Conservation (phyloP, 2,888 invertebrate genomes). For the Drosophila multiciliata region DNA sequence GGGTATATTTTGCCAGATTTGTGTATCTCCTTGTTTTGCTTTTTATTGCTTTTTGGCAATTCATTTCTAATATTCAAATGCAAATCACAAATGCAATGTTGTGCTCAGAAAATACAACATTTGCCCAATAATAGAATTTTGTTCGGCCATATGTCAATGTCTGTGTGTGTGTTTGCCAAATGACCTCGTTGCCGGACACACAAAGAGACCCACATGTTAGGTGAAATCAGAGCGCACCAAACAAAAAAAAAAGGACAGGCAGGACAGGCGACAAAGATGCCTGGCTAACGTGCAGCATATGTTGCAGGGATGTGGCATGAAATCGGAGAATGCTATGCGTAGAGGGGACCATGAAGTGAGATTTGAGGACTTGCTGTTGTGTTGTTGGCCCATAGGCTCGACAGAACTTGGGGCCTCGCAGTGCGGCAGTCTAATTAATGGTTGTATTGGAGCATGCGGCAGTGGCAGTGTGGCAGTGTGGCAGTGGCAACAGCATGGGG, state of each 20-base stretch:
- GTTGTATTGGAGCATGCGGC: conserved; percentile 60
- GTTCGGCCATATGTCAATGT: conserved; percentile 35
- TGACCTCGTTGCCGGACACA: conserved; percentile 68
- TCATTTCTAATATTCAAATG: conserved; percentile 69
- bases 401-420: conserved; percentile 49
- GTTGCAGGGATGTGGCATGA: conserved; percentile 36
- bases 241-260: background rate
- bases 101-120: conserved; percentile 74
- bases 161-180: conserved; percentile 42
- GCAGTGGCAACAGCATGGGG: conserved; percentile 1
- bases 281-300: conserved; percentile 64
- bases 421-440: conserved; percentile 77
- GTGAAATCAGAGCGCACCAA: conserved; percentile 59
- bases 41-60: conserved; percentile 47
- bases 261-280: conserved; percentile 60
- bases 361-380: conserved; percentile 1
- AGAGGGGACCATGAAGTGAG: background rate
- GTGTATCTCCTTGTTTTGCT: background rate
- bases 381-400: conserved; percentile 5
- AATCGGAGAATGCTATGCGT: background rate
- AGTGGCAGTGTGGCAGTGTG: conserved; percentile 5
- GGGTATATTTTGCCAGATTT: background rate
- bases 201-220: conserved; percentile 2
- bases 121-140: conserved; percentile 78
- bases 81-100: conserved; percentile 44